Evolutionary conservation across 2,113 vertebrate genomes (phyloP).

Genomic region (Calidris pygmaea): DNA sequence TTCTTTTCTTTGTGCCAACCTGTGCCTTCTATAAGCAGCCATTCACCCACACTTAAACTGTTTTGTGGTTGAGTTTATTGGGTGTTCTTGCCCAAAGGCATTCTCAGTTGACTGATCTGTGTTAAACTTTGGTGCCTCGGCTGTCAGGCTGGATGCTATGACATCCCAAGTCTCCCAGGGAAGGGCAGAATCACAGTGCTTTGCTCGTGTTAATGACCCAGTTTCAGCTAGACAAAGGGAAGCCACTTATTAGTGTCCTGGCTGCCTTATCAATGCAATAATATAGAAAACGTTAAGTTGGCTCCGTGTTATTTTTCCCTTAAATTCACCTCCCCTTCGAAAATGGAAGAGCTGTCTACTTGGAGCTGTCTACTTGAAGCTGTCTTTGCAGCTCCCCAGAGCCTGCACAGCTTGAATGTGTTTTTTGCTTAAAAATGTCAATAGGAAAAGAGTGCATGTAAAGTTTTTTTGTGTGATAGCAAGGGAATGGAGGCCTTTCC

Average conservation of each 20-base stretch:
- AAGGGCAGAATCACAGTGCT: background rate
- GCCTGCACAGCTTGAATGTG: background rate
- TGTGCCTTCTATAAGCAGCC: background rate
- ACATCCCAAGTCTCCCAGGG: background rate
- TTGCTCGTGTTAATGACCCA: background rate
- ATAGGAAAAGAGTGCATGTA: background rate
- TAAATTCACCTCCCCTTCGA: background rate
- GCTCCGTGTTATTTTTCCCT: background rate
- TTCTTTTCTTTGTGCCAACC: background rate
- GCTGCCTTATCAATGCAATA: background rate
- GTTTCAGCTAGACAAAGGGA: background rate
- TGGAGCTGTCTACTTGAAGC: background rate
- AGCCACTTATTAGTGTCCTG: background rate
- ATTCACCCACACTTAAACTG: background rate
- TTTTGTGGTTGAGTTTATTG: background rate
- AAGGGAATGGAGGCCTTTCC: background rate
- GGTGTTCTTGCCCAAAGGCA: background rate
- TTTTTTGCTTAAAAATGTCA: background rate
- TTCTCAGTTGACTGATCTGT: background rate
- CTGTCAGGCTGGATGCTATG: background rate
- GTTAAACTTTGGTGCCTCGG: background rate
- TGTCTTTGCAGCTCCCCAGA: background rate
- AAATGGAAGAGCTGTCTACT: background rate
- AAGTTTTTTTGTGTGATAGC: background rate
- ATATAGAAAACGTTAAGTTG: background rate